phyloP scores from a whole-genome alignment of 2,113 vertebrate species.

The Catharus bicknelli region DNA sequence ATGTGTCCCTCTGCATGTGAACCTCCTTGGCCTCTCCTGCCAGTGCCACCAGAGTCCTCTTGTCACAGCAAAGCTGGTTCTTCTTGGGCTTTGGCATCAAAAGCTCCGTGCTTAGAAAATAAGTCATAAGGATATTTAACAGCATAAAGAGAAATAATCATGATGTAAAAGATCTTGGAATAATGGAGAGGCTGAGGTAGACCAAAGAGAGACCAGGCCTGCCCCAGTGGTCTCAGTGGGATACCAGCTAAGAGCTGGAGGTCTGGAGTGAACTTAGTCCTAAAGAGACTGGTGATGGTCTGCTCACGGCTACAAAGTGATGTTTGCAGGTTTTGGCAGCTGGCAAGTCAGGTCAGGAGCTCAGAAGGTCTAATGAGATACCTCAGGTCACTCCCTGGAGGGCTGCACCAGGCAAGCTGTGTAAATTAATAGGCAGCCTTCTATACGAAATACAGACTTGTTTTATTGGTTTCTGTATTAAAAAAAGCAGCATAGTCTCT shows the following conservation, averaged over 20 bases:
- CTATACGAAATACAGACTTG: not conserved
- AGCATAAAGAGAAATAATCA: not conserved
- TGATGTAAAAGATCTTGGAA: not conserved
- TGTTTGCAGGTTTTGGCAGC: not conserved
- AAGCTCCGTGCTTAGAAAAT: not conserved
- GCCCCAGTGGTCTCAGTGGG: not conserved
- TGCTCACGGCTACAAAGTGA: not conserved
- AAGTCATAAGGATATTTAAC: not conserved
- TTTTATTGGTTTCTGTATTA: not conserved
- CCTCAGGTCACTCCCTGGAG: not conserved
- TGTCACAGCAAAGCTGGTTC: not conserved
- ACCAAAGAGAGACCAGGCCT: not conserved
- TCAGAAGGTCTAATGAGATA: not conserved
- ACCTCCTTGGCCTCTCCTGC: not conserved
- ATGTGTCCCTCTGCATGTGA: not conserved
- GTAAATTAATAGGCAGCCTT: not conserved
- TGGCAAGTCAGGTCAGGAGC: not conserved
- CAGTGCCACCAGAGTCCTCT: not conserved
- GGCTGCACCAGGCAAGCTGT: not conserved
- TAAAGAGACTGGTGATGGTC: not conserved
- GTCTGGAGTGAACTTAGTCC: not conserved
- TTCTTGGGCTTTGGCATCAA: not conserved
- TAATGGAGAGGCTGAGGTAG: conserved; percentile 29
- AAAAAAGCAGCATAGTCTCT: not conserved
- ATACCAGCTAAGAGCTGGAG: not conserved